These are phyloP conservation scores for Pionites leucogaster DNA, from an alignment of 2,113 vertebrate genomes.

Conservation along the genomic window DNA sequence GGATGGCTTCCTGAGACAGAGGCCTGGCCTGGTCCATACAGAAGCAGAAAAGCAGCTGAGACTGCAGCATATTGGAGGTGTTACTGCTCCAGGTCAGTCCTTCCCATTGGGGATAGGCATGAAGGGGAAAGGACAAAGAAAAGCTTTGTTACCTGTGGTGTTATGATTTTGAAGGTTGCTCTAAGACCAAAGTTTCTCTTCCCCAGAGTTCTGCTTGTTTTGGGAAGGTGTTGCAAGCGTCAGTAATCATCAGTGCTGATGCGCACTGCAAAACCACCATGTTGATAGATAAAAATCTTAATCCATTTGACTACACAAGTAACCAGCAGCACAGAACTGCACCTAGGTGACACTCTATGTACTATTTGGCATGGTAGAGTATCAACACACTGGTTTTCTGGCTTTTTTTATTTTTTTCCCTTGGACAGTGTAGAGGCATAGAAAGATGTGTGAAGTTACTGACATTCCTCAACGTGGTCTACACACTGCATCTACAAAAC, in stretches of 20 bases:
- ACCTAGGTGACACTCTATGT: background rate
- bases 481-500: background rate
- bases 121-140: background rate
- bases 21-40: background rate
- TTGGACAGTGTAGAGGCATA: background rate
- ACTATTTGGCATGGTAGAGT: background rate
- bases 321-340: background rate
- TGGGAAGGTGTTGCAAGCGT: background rate
- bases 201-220: background rate
- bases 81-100: background rate
- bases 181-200: background rate
- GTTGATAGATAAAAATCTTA: background rate
- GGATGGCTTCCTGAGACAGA: background rate
- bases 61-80: background rate
- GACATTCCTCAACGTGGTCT: background rate
- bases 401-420: background rate
- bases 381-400: background rate
- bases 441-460: background rate
- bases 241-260: background rate
- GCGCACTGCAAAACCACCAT: background rate
- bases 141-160: background rate
- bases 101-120: background rate
- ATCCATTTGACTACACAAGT: background rate
- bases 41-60: background rate
- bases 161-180: rapidly evolving